These are phyloP conservation scores for Lophotriccus pileatus DNA, from an alignment of 2,797 vertebrate species.

Conservation along the genomic window DNA sequence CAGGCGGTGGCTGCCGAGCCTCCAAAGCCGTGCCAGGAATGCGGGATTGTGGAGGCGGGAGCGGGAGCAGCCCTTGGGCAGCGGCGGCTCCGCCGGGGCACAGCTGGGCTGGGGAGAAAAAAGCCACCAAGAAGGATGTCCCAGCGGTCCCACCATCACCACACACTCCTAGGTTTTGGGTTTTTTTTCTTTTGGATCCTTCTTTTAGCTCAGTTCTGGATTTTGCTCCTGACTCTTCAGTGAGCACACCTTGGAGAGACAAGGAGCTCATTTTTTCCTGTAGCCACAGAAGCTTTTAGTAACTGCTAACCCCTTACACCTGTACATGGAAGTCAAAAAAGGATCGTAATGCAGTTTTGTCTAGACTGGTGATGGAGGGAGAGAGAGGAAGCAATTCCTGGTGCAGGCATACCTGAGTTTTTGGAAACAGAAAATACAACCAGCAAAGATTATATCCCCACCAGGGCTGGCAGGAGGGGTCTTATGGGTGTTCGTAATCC, in stretches of 20 bases:
- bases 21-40: background rate
- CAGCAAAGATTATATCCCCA: background rate
- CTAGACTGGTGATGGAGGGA: background rate
- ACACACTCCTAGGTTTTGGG: background rate
- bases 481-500: background rate
- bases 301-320: constrained; percentile 4
- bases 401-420: background rate
- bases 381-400: background rate
- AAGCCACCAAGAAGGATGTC: fast-evolving
- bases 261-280: background rate
- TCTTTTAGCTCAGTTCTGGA: background rate
- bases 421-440: background rate
- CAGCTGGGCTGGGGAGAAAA: background rate
- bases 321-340: background rate
- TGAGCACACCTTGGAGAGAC: background rate
- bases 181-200: background rate
- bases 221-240: background rate
- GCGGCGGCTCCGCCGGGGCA: fast-evolving
- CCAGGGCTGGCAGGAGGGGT: background rate
- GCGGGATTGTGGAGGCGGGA: background rate
- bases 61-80: background rate
- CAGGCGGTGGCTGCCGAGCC: background rate
- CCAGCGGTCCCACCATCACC: background rate
- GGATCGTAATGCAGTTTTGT: background rate
- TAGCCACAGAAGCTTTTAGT: background rate